Evolutionary conservation across 1,140 invertebrate genomes (phyloP).

Genomic region (Pollicipes pollicipes): DNA sequence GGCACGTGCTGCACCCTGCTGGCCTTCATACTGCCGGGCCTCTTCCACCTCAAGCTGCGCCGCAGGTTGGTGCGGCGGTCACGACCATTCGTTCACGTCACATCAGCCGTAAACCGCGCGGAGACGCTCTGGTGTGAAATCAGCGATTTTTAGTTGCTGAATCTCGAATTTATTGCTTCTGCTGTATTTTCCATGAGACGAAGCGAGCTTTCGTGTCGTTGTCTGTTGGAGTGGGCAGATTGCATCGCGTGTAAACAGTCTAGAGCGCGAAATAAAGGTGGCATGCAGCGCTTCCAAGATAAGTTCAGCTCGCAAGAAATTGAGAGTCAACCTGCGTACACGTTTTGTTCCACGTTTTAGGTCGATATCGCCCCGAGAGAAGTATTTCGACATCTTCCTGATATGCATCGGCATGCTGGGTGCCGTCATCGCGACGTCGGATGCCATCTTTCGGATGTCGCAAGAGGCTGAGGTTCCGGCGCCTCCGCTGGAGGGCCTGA

Average conservation of each 20-base stretch:
- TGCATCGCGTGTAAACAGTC: too few species aligned
- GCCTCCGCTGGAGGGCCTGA: too few species aligned
- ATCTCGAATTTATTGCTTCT: constrained; percentile 6
- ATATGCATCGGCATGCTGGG: constrained; percentile 26
- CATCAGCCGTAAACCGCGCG: neutral
- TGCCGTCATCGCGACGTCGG: constrained; percentile 21
- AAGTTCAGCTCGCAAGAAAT: too few species aligned
- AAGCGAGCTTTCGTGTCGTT: constrained; percentile 7
- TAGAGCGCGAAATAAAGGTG: too few species aligned
- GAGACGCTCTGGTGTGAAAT: neutral
- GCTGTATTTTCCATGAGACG: neutral
- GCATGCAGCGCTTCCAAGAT: too few species aligned
- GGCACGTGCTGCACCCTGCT: constrained; percentile 32
- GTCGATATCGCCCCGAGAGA: constrained; percentile 22
- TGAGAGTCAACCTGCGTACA: constrained; percentile 5
- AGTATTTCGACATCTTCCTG: constrained; percentile 25
- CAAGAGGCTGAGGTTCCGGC: too few species aligned
- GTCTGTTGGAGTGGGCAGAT: constrained; percentile 5
- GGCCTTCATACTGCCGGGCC: constrained; percentile 30
- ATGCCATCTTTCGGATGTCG: constrained; percentile 19
- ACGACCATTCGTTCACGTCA: neutral
- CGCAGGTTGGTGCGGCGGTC: constrained; percentile 23
- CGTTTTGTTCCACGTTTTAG: constrained; percentile 19
- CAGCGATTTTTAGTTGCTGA: neutral
- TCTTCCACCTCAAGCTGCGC: constrained; percentile 30